Conservation (phyloP, 2,113 vertebrate species). For the Phyllostomus discolor region DNA sequence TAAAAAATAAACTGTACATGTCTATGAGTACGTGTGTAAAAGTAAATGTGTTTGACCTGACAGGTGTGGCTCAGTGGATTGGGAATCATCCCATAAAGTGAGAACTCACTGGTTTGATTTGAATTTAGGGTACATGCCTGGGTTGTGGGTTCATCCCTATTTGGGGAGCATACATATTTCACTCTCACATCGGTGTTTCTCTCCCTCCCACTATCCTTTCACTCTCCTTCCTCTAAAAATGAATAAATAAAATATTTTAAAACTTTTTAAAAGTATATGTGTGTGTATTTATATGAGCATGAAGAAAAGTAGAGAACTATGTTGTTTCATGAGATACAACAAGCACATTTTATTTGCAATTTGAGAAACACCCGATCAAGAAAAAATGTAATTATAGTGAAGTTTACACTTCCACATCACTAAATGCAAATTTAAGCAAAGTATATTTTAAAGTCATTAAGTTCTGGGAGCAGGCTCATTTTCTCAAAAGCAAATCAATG, state of each 20-base stretch:
- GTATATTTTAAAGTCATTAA: not conserved
- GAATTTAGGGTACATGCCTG: too few relatives aligned
- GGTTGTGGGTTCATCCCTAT: too few relatives aligned
- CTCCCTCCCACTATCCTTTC: too few relatives aligned
- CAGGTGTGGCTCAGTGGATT: too few relatives aligned
- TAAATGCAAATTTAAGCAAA: not conserved
- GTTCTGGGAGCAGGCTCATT: not conserved
- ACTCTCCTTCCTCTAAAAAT: too few relatives aligned
- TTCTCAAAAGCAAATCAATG: not conserved
- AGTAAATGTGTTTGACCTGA: not conserved
- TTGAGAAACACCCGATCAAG: not conserved
- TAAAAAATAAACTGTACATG: not conserved
- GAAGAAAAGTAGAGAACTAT: not conserved
- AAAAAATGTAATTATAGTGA: not conserved
- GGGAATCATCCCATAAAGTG: too few relatives aligned
- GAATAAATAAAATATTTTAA: too few relatives aligned
- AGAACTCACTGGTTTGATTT: too few relatives aligned
- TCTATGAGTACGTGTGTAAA: not conserved
- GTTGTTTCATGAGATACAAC: not conserved
- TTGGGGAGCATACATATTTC: too few relatives aligned
- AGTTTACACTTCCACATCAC: not conserved
- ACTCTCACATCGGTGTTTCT: too few relatives aligned
- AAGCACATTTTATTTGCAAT: not conserved
- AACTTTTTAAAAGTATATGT: not conserved
- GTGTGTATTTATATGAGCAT: not conserved